Evolutionary conservation across 2,888 invertebrate species (phyloP), one percentile per base, ranked within the genome.

Genomic region (Thelaira solivaga): DNA sequence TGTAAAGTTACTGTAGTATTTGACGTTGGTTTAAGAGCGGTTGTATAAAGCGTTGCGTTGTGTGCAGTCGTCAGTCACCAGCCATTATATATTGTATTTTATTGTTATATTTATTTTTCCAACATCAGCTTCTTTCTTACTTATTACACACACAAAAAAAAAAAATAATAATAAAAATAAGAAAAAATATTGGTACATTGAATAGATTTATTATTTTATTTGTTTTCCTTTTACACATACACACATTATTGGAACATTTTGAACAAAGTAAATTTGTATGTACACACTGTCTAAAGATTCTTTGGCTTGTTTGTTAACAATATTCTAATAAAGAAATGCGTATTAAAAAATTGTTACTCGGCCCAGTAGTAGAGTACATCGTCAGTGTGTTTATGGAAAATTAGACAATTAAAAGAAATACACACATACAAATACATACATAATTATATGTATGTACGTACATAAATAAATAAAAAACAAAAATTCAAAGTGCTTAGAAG

Each of bases 51-150:
- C 26, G 41, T 59, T 47, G 16, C 22, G 41, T 59, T 59, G 41
- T 51, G 41, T 59, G 69, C 59, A 51, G 69, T 68, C 59, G 65
- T 22, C 53, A 55, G 55, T 55, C 64, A 53, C 41, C 20, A 64
- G 26, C 24, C 34, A 45, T 57, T 55, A 57, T 53, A 53, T 45
- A 55, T 20, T 45, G 47, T 68, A 49, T 49, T 11, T 13, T 59
- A 39, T 57, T 22, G n/a, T 29, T 49, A 20, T 36, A 26, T 22
- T 29, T 26, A 31, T 55, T 39, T 31, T 39, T 22, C 20, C 51
- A 59, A 51, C 59, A 41, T 59, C 49, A 59, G 29, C 49, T 49
- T 69, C 49, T 68, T 57, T 29, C 4, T 24, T 49, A 57, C 24
- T 55, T 67, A 39, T 47, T 69, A 39, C 39, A 69, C 13, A 26